A percentile compares a stretch with the other conserved stretches of the same genome.
These are phyloP conservation scores for Empis stercorea DNA, from an alignment of 2,888 invertebrate genomes.

Conservation along the genomic window DNA sequence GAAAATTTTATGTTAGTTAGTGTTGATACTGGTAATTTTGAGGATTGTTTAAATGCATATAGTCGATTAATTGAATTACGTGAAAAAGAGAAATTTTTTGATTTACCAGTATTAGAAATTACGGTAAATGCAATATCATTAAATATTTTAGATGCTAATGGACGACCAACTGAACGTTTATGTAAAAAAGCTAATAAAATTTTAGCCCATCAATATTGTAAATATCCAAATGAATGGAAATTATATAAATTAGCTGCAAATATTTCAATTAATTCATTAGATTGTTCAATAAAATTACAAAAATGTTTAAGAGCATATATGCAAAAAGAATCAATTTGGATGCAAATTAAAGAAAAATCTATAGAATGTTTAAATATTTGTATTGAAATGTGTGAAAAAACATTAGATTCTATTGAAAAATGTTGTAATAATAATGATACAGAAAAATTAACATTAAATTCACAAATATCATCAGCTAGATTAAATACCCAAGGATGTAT, in stretches of 20 bases:
- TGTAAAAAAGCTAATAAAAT: slow-evolving; percentile 27
- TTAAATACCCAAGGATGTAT: slow-evolving; percentile 45
- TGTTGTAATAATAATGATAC: slow-evolving; percentile 37
- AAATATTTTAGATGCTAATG: slow-evolving; percentile 48
- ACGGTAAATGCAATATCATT: slow-evolving; percentile 56
- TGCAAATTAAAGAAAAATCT: slow-evolving; percentile 44
- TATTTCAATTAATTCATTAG: slow-evolving; percentile 43
- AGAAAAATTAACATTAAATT: slow-evolving; percentile 41
- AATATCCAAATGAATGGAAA: slow-evolving; percentile 50
- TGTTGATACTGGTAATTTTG: slow-evolving; percentile 73
- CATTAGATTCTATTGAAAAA: slow-evolving; percentile 41
- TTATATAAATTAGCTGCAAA: slow-evolving; percentile 76
- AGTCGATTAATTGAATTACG: slow-evolving; percentile 72
- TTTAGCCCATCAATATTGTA: slow-evolving; percentile 31
- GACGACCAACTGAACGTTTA: slow-evolving; percentile 36
- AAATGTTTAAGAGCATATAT: slow-evolving; percentile 63
- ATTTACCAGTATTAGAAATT: slow-evolving; percentile 59
- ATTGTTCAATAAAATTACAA: slow-evolving; percentile 58
- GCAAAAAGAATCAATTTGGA: slow-evolving; percentile 45
- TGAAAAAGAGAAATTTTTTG: slow-evolving; percentile 61
- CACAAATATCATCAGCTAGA: slow-evolving; percentile 45
- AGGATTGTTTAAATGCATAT: slow-evolving; percentile 72
- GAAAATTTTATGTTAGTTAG: slow-evolving; percentile 85
- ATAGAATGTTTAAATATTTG: slow-evolving; percentile 50
- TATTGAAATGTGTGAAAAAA: slow-evolving; percentile 43